Evolutionary conservation across 2,888 invertebrate genomes (phyloP), one percentile per base, ranked within the genome.

Genomic region (Drosophila monieri): DNA sequence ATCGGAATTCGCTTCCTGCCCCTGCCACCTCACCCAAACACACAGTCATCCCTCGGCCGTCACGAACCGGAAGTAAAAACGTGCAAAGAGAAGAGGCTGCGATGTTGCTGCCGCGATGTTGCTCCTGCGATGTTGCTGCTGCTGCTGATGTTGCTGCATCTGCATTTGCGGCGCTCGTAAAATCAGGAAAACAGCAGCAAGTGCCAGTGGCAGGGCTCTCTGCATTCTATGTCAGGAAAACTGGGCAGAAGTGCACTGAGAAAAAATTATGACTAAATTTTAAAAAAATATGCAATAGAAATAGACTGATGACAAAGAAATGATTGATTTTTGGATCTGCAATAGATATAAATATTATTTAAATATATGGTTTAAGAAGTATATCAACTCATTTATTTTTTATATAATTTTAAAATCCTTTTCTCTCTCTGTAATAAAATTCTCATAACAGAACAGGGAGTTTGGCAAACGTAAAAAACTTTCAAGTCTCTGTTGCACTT

Each of bases 81-180:
- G 77, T 78, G 76, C 80, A 72, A 71, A 62, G 61, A 70, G 69
- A 86, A 71, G 80, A 65, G 66, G 68, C 53, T 58, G 41, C 44
- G 60, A 47, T 77, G 75, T 75, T 75, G 73, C 74, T 54, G 66
- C 67, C 70, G 66, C 73, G 74, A 72, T 74, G 74, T 68, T 76
- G 75, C 74, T 73, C 39, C 44, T 65, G 65, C 59, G 68, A 73
- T 68, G 71, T 73, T 74, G 83, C 59, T 58, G 68, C 73, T 44
- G 57, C 48, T 64, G 68, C 32, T 60, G 72, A 58, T 67, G 76
- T 73, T 77, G 88, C 85, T 87, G 90, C 90, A 90, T 89, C 89
- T 89, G 89, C 89, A 89, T 88, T 85, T 76, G 80, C 89, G 88
- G 80, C 89, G 90, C 87, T 89, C 83, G 59, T 60, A 65, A 70